Percentiles rank a stretch among this genome's conserved stretches.
These are phyloP conservation scores for Noctua pronuba DNA, from an alignment of 2,888 invertebrate genomes.

Conservation along the genomic window DNA sequence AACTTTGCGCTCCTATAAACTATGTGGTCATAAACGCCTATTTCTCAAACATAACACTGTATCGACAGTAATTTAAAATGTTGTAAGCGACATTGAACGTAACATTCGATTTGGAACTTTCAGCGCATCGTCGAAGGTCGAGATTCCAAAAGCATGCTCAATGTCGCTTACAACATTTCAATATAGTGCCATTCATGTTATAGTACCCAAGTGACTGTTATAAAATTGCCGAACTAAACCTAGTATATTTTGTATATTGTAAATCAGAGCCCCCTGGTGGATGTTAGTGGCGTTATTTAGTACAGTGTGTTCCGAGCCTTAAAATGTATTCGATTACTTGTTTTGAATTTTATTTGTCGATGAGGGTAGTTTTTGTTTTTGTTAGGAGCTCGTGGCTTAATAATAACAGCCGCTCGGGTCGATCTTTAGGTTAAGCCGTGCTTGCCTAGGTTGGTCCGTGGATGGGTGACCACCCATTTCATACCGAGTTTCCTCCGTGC, in stretches of 20 bases:
- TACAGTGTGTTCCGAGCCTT: conserved; percentile 30
- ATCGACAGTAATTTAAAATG: conserved; percentile 5
- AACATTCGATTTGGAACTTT: neutral
- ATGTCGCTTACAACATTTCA: conserved; percentile 3
- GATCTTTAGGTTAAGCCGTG: too few species aligned
- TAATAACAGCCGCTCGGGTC: too few species aligned
- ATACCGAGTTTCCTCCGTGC: too few species aligned
- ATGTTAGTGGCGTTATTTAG: conserved; percentile 47
- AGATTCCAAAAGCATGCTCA: neutral
- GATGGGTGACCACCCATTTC: too few species aligned
- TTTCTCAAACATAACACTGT: conserved; percentile 61
- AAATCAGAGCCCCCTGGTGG: conserved; percentile 54
- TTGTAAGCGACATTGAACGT: neutral
- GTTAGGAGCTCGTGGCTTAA: too few species aligned
- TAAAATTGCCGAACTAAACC: conserved; percentile 58
- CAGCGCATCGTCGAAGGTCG: neutral
- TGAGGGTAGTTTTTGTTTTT: too few species aligned
- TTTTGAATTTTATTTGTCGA: conserved; percentile 5
- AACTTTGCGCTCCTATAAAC: conserved; percentile 60
- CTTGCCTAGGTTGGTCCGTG: too few species aligned
- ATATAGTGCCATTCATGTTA: conserved; percentile 39
- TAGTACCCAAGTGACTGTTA: conserved; percentile 51
- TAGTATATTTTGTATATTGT: conserved; percentile 52
- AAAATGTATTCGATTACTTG: conserved; percentile 36
- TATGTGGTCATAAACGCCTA: conserved; percentile 60